These are phyloP conservation scores for Heliothis subflexa DNA, from an alignment of 1,140 invertebrate species.

Conservation along the genomic window DNA sequence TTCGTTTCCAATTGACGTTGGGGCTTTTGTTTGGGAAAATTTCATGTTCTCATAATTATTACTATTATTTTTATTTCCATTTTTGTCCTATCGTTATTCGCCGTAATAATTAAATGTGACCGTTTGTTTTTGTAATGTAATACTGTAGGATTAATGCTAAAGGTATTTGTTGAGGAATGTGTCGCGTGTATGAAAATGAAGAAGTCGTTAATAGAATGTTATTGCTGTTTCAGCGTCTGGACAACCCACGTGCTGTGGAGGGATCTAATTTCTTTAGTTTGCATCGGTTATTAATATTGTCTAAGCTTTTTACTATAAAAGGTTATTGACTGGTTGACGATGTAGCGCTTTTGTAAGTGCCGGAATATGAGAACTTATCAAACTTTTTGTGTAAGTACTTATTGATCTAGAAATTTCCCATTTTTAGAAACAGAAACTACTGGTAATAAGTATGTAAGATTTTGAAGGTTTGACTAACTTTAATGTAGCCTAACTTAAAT, in stretches of 20 bases:
- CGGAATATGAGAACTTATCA: background rate
- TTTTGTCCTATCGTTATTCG: slow-evolving; percentile 4
- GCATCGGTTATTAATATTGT: background rate
- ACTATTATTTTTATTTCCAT: slow-evolving; percentile 22
- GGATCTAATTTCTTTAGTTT: slow-evolving; percentile 39
- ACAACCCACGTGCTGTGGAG: slow-evolving; percentile 50
- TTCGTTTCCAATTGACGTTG: slow-evolving; percentile 52
- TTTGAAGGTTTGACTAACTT: too few species aligned
- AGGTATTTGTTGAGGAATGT: slow-evolving; percentile 71
- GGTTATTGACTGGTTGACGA: slow-evolving; percentile 39
- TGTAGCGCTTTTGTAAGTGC: background rate
- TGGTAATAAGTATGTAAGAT: too few species aligned
- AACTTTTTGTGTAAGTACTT: background rate
- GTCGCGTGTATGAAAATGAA: slow-evolving; percentile 73
- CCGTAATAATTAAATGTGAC: slow-evolving; percentile 4
- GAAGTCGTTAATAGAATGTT: slow-evolving; percentile 47
- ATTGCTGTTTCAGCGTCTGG: slow-evolving; percentile 60
- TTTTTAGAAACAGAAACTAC: too few species aligned
- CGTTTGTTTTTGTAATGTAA: slow-evolving; percentile 61
- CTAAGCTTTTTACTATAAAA: slow-evolving; percentile 37
- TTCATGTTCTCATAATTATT: slow-evolving; percentile 45
- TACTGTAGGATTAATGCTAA: slow-evolving; percentile 22
- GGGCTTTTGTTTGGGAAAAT: slow-evolving; percentile 48
- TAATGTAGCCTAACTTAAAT: too few species aligned
- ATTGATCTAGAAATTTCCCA: too few species aligned